These are phyloP conservation scores for Megaceryle alcyon DNA, from an alignment of 2,797 vertebrate genomes.

Conservation along the genomic window DNA sequence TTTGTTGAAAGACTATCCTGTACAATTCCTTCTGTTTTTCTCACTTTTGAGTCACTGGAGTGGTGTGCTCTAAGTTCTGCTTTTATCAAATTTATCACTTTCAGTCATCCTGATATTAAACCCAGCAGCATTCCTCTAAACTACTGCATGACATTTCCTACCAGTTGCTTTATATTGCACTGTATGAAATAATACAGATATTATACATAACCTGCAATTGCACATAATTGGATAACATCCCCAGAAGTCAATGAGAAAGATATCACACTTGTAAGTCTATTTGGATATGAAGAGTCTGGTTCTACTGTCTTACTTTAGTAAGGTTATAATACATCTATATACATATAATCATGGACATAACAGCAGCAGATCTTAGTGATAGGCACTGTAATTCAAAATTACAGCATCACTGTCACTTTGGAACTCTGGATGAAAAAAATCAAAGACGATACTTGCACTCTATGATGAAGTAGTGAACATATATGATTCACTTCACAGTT, in stretches of 20 bases:
- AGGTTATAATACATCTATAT: neutral
- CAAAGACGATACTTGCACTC: constrained; percentile 5
- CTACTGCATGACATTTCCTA: neutral
- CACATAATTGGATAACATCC: neutral
- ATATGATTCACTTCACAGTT: neutral
- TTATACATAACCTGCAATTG: neutral
- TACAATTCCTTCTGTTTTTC: neutral
- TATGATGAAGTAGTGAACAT: neutral
- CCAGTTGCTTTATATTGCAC: neutral
- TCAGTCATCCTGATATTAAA: neutral
- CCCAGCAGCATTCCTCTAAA: neutral
- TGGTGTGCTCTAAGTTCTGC: neutral
- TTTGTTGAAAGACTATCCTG: neutral
- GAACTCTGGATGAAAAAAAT: constrained; percentile 22
- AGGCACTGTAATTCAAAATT: neutral
- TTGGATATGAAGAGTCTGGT: neutral
- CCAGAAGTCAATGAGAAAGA: neutral
- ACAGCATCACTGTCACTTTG: neutral
- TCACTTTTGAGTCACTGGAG: neutral
- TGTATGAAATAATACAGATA: neutral
- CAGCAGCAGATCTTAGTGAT: neutral
- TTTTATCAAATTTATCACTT: neutral
- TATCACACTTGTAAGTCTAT: neutral
- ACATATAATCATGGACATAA: neutral
- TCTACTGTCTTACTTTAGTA: neutral